phyloP scores from a whole-genome alignment of 2,113 vertebrate species.

The Eurypyga helias region DNA sequence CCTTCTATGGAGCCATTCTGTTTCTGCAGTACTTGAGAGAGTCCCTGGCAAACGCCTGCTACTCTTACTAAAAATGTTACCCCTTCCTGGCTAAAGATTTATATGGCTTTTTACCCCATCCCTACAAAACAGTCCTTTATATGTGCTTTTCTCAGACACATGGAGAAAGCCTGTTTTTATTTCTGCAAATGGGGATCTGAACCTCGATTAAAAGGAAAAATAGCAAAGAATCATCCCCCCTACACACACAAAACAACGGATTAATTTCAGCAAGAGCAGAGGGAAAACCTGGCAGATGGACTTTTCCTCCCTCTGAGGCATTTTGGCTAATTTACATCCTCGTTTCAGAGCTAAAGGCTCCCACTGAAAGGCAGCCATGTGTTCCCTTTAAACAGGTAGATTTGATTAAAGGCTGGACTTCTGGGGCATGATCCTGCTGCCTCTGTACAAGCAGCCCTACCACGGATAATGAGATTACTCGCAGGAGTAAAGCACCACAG shows the following conservation, averaged over 20 bases:
- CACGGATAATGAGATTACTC: conserved; percentile 57
- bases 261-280: conserved; percentile 32
- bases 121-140: background rate
- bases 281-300: conserved; percentile 58
- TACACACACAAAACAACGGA: background rate
- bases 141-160: background rate
- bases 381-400: conserved; percentile 51
- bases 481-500: conserved; percentile 17
- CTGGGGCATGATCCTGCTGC: conserved; percentile 12
- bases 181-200: background rate
- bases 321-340: conserved; percentile 61
- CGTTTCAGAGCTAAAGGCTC: background rate
- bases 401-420: conserved; percentile 63
- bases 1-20: background rate
- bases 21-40: background rate
- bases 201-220: background rate
- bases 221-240: background rate
- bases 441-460: conserved; percentile 9
- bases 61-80: background rate
- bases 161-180: background rate
- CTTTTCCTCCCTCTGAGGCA: conserved; percentile 40
- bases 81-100: background rate
- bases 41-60: background rate
- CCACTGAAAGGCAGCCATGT: conserved; percentile 42
- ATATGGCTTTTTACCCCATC: background rate